These are phyloP conservation scores for Urocolius indicus DNA, from an alignment of 2,113 vertebrate genomes.

Conservation along the genomic window DNA sequence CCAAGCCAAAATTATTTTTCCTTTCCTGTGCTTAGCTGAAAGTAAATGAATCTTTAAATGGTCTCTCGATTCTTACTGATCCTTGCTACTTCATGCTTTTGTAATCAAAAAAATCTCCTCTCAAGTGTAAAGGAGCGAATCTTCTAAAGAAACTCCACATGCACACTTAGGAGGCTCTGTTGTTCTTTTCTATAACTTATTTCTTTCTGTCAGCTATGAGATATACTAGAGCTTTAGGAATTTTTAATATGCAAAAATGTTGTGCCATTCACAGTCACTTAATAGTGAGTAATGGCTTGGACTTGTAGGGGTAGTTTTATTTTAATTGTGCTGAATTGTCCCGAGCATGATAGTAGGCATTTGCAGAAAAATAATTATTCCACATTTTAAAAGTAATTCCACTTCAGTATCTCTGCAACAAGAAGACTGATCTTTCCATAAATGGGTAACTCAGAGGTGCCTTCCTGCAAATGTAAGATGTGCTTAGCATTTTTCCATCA, in stretches of 20 bases:
- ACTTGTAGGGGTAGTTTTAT: not conserved
- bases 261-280: not conserved
- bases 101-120: constrained; percentile 15
- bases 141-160: not conserved
- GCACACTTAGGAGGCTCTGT: not conserved
- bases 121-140: constrained; percentile 2
- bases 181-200: not conserved
- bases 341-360: not conserved
- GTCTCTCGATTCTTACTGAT: not conserved
- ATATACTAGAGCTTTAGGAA: not conserved
- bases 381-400: not conserved
- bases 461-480: not conserved
- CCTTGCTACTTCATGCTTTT: not conserved
- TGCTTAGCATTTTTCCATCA: not conserved
- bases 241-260: not conserved
- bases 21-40: constrained; percentile 10
- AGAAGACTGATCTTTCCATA: not conserved
- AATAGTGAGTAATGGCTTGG: not conserved
- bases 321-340: not conserved
- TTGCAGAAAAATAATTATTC: not conserved
- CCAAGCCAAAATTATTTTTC: constrained; percentile 5
- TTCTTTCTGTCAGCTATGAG: not conserved
- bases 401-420: not conserved
- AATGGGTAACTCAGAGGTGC: not conserved
- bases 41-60: constrained; percentile 10